Percentiles rank a stretch among this genome's conserved stretches.
Conservation (phyloP, 2,797 vertebrate genomes). For the Nothura maculosa region DNA sequence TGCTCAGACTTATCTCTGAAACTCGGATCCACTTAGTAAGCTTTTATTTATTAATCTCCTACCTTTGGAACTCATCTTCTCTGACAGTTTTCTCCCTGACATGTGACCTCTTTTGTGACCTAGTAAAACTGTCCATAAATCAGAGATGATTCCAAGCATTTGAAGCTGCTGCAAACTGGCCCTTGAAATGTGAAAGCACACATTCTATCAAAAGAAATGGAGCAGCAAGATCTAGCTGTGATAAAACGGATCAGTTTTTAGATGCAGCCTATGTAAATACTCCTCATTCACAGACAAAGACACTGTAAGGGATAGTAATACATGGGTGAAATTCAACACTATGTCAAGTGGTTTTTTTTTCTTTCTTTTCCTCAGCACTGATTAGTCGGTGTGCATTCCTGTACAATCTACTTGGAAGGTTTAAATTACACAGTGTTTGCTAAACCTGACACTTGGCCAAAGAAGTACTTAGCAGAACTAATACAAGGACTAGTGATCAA, state of each 20-base stretch:
- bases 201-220: not conserved
- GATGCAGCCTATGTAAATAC: not conserved
- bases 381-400: slow-evolving; percentile 70
- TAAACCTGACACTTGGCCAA: slow-evolving; percentile 73
- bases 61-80: not conserved
- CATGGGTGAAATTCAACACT: slow-evolving; percentile 12
- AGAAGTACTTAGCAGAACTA: slow-evolving; percentile 72
- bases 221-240: not conserved
- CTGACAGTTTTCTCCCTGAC: not conserved
- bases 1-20: not conserved
- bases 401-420: slow-evolving; percentile 63
- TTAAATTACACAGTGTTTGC: slow-evolving; percentile 77
- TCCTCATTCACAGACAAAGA: not conserved
- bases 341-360: not conserved
- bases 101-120: not conserved
- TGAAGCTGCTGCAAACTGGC: slow-evolving; percentile 13
- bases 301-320: slow-evolving; percentile 1
- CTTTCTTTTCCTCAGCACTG: not conserved
- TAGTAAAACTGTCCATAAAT: slow-evolving; percentile 26
- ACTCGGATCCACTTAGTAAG: not conserved
- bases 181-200: not conserved
- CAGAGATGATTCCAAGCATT: not conserved
- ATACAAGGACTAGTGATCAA: slow-evolving; percentile 69
- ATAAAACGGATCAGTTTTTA: slow-evolving; percentile 17
- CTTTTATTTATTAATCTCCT: not conserved